Evolutionary conservation across 1,140 invertebrate genomes (phyloP).

Genomic region (Dendrolimus kikuchii): DNA sequence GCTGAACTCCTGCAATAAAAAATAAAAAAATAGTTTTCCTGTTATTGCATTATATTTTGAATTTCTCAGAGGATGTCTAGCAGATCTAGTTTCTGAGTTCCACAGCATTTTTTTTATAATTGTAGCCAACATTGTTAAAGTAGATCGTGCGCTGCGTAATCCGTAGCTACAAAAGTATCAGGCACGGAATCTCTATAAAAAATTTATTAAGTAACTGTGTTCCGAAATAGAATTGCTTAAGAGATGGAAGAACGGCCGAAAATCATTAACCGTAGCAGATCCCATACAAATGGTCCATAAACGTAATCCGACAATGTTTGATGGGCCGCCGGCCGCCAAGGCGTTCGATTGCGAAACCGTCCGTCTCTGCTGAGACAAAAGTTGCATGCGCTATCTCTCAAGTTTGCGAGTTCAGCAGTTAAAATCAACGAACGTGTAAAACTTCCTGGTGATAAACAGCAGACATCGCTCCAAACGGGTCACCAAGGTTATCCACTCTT

Average conservation of each 20-base stretch:
- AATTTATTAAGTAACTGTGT: constrained; percentile 36
- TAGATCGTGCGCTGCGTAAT: constrained; percentile 4
- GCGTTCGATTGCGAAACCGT: constrained; percentile 30
- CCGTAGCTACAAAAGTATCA: constrained; percentile 3
- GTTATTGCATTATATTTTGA: neutral
- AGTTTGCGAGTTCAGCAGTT: too few species aligned
- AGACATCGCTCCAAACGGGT: too few species aligned
- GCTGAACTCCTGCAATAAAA: too few species aligned
- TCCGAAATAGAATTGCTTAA: constrained; percentile 46
- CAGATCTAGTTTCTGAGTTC: neutral
- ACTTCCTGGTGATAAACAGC: too few species aligned
- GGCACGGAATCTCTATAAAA: constrained; percentile 22
- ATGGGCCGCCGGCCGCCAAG: constrained; percentile 28
- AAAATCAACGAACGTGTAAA: too few species aligned
- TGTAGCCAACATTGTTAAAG: constrained; percentile 1
- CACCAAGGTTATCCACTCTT: too few species aligned
- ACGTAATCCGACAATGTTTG: constrained; percentile 56
- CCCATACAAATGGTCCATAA: constrained; percentile 57
- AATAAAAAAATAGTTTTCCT: too few species aligned
- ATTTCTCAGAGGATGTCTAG: neutral
- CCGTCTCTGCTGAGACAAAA: constrained; percentile 13
- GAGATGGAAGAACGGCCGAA: constrained; percentile 30
- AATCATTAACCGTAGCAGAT: constrained; percentile 58
- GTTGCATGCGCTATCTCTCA: constrained; percentile 1
- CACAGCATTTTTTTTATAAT: too few species aligned